Percentiles rank a stretch among this genome's conserved stretches.
phyloP scores from a whole-genome alignment of 2,797 vertebrate species.

The Manis javanica region DNA sequence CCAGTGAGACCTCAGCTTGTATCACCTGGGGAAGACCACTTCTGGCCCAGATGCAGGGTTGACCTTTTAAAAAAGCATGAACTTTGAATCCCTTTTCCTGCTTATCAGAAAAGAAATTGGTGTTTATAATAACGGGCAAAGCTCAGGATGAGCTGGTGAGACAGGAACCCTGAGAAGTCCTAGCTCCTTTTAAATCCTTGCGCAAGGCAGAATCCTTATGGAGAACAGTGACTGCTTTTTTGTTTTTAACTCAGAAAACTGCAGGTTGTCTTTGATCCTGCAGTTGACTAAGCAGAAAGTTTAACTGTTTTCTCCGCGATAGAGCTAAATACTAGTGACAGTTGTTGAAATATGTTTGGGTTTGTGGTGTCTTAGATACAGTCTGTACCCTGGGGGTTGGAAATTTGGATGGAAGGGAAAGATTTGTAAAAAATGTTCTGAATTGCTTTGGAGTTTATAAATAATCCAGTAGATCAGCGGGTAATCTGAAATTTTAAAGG shows the following conservation, averaged over 20 bases:
- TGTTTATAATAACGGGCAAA: constrained; percentile 47
- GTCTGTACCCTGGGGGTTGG: not conserved
- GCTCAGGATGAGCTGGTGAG: not conserved
- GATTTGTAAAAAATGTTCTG: not conserved
- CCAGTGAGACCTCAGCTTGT: not conserved
- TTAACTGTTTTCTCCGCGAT: not conserved
- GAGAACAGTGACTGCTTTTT: constrained; percentile 16
- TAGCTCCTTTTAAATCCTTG: not conserved
- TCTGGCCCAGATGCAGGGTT: not conserved
- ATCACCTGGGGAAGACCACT: not conserved
- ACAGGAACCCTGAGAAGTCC: not conserved
- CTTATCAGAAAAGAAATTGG: constrained; percentile 38
- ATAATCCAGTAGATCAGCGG: not conserved
- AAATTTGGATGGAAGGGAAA: constrained; percentile 15
- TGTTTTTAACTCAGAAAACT: not conserved
- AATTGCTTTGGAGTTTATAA: not conserved
- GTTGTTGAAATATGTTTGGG: not conserved
- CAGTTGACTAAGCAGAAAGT: constrained; percentile 1
- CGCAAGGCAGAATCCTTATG: constrained; percentile 4
- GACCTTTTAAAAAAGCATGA: constrained; percentile 25
- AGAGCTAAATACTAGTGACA: not conserved
- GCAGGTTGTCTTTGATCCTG: not conserved
- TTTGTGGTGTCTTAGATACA: constrained; percentile 15
- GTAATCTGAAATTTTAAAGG: not conserved
- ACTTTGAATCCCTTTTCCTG: constrained; percentile 8